Evolutionary conservation across 2,888 invertebrate genomes (phyloP), one percentile per base, ranked within the genome.

Genomic region (Muscina levida): DNA sequence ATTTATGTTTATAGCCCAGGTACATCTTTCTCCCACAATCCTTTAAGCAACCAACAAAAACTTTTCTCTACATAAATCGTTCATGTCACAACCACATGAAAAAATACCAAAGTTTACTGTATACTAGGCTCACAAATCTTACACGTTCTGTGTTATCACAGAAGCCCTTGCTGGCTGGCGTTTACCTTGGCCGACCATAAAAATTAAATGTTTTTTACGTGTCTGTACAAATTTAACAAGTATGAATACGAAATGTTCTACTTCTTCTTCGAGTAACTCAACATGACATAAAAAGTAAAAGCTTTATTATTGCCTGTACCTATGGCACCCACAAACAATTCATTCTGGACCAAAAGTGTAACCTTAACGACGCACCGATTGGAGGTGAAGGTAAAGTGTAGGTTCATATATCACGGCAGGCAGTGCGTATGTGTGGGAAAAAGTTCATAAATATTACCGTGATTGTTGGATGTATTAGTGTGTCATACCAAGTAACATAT

Each of bases 401-500:
- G n/a, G n/a, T n/a, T n/a, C n/a, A n/a, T n/a, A n/a, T n/a, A n/a
- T n/a, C n/a, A n/a, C n/a, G n/a, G n/a, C 2, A 5, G 6, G 51
- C 8, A 22, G 24, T 53, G 53, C 53, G 53, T 24, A 22, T 5
- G 11, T 51, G 53, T 53, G 53, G 8, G 10, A 8, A 48, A 53
- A 22, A 39, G 62, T 62, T 42, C 62, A 62, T 62, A 62, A 62
- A 62, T 62, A 62, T 62, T 22, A 42, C 42, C 22, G 62, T 62
- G 62, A 62, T 62, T 62, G 62, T 39, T 62, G 62, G 42, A 62
- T 62, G 62, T 62, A 62, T 62, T 62, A 62, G 62, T 62, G 62
- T 62, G 62, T 62, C 62, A 62, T 22, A 62, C 13, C 19, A 37
- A 17, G 6, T 39, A 62, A 17, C 22, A 62, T 62, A 62, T 62